Conservation (phyloP, 2,113 vertebrate genomes). For the Empidonax alnorum region DNA sequence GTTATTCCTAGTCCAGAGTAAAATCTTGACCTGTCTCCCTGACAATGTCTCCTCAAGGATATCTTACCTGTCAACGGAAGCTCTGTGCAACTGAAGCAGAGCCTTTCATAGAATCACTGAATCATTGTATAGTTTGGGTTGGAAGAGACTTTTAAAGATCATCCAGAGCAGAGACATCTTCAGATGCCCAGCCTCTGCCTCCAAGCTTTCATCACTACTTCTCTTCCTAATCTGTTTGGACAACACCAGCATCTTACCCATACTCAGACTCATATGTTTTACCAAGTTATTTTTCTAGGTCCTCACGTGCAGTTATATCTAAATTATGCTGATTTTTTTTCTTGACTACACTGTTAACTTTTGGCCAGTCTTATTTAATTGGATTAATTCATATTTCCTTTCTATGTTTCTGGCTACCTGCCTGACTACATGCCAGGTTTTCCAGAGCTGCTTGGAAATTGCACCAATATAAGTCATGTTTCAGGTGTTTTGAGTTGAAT, state of each 20-base stretch:
- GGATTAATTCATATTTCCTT: neutral
- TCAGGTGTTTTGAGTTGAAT: neutral
- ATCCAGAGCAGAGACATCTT: neutral
- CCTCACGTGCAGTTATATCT: fast-evolving
- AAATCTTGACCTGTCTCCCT: neutral
- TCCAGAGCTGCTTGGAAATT: neutral
- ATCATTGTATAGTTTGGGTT: neutral
- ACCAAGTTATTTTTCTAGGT: neutral
- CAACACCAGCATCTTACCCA: neutral
- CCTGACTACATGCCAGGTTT: neutral
- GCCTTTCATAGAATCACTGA: neutral
- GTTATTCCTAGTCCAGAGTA: neutral
- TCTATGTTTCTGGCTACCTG: neutral
- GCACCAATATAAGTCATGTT: neutral
- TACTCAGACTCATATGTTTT: neutral
- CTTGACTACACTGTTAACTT: neutral
- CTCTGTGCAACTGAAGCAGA: neutral
- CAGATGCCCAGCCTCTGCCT: neutral
- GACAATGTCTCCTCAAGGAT: neutral
- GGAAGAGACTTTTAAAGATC: neutral
- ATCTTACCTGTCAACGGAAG: neutral
- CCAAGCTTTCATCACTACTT: neutral
- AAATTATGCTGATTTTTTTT: neutral
- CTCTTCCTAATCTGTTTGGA: neutral
- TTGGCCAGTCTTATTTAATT: neutral